Percentiles rank a stretch among this genome's conserved stretches.
Conservation (phyloP, 2,797 vertebrate species). For the Diglossa cyanea region DNA sequence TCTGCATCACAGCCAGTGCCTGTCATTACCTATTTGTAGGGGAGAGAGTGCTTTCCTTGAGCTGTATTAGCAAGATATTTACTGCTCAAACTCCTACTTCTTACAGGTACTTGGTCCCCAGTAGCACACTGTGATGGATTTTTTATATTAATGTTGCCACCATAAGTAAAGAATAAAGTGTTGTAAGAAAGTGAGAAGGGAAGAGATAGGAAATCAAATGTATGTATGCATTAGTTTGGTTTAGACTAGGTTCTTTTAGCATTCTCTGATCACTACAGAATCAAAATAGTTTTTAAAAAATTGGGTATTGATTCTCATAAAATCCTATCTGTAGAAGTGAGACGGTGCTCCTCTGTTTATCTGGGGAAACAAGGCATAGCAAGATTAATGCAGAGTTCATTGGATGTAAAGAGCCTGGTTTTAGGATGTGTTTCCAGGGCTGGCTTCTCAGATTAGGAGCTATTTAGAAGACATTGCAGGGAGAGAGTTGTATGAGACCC, state of each 20-base stretch:
- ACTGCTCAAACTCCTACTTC: background rate
- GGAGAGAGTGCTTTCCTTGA: background rate
- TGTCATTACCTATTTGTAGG: background rate
- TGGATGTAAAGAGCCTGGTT: background rate
- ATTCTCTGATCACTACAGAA: background rate
- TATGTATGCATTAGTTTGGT: background rate
- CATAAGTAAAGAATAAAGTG: background rate
- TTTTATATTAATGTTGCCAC: background rate
- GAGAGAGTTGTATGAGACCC: background rate
- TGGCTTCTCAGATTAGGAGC: background rate
- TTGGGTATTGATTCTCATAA: background rate
- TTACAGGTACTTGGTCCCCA: background rate
- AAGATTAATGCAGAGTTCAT: background rate
- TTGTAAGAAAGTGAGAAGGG: background rate
- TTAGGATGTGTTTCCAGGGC: background rate
- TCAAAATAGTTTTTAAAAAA: background rate
- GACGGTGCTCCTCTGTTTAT: background rate
- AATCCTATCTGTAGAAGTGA: background rate
- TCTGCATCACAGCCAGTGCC: background rate
- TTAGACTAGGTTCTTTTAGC: background rate
- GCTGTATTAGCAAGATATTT: background rate
- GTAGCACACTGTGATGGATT: background rate
- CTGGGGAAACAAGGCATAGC: background rate
- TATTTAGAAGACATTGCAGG: background rate
- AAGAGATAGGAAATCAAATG: background rate